Evolutionary conservation across 2,113 vertebrate genomes (phyloP), one percentile per base, ranked within the genome.

Genomic region (Rhinolophus sinicus): DNA sequence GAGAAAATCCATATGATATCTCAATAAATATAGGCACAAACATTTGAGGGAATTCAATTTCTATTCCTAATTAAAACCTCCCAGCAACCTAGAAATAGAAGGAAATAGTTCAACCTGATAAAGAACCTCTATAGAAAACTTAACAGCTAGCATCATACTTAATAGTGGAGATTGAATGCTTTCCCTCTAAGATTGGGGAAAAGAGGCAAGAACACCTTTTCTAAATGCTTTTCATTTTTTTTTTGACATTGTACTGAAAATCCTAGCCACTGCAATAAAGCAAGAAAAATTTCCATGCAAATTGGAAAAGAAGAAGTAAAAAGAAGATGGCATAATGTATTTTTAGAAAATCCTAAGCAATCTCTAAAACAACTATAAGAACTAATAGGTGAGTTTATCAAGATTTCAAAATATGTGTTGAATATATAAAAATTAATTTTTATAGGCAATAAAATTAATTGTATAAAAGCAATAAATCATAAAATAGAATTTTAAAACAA

Each of bases 231-330:
- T 50, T 50, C 47, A 44, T 44, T 76, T 44, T 44, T 44, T 44
- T 73, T 70, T 84, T 19, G 81, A 10, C 35, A 76, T 38, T 64
- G 16, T 47, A 35, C 1, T 75, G 11, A 52, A 88, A 62, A 56
- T 73, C 38, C n/a, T 73, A 75, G 35, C n/a, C 47, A 65, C 18
- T 64, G 44, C 6, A 91, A 82, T 30, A 82, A 77, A 28, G 28
- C n/a, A 87, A 95, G 56, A 95, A 95, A 94, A 88, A 80, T 21
- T 52, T 40, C 52, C 24, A 67, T 38, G 47, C 19, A 54, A 50
- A 69, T 33, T 75, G 33, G 30, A 88, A 80, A 60, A 40, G 24
- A 67, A 65, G 58, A 73, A 90, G 40, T 78, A 24, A 91, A 94
- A 62, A 11, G 3, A 44, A 67, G 70, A 80, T 26, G 21, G 6